phyloP scores from a whole-genome alignment of 2,797 vertebrate species.

The Galago senegalensis region DNA sequence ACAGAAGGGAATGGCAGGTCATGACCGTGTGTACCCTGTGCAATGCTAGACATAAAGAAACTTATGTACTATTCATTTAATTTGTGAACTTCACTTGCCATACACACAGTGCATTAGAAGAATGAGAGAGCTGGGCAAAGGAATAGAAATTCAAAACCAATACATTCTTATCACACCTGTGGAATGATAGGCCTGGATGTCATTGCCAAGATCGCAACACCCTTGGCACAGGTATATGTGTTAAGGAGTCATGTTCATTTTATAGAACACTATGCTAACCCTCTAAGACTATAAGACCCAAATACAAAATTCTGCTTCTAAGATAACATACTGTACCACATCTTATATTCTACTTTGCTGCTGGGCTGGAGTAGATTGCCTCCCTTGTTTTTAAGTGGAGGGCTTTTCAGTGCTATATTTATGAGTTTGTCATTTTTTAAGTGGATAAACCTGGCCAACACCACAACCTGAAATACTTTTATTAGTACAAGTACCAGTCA shows the following conservation, averaged over 20 bases:
- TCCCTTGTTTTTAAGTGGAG: constrained; percentile 56
- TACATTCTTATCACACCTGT: neutral
- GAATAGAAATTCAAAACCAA: neutral
- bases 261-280: constrained; percentile 17
- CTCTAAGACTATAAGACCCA: neutral
- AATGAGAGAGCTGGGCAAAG: neutral
- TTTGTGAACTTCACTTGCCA: neutral
- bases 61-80: neutral
- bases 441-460: constrained; percentile 71
- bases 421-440: constrained; percentile 58
- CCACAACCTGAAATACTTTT: constrained; percentile 62
- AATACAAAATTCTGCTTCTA: constrained; percentile 68
- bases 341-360: constrained; percentile 48
- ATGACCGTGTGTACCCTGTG: neutral
- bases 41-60: neutral
- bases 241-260: neutral
- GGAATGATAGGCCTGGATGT: neutral
- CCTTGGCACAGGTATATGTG: neutral
- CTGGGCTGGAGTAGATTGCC: constrained; percentile 24
- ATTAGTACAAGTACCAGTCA: constrained; percentile 80
- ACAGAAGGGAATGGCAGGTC: neutral
- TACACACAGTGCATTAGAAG: neutral
- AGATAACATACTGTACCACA: constrained; percentile 67
- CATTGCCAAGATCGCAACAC: neutral
- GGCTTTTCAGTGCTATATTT: constrained; percentile 38